These are phyloP conservation scores for Stomatorhinus walkeri DNA, from an alignment of 2,797 vertebrate genomes.

Conservation along the genomic window DNA sequence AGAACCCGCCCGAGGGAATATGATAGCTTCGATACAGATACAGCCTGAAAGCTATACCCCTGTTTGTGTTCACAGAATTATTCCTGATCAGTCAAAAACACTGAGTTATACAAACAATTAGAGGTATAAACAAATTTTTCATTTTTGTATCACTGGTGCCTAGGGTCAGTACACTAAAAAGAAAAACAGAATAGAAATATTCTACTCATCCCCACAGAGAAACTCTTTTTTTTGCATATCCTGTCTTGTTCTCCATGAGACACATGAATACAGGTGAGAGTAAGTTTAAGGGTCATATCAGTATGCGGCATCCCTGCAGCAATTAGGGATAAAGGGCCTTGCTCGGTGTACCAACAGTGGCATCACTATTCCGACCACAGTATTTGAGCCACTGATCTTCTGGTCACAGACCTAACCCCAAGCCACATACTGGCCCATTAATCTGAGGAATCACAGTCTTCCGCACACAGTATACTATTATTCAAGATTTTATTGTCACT, in stretches of 20 bases:
- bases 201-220: not conserved
- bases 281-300: not conserved
- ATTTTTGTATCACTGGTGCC: not conserved
- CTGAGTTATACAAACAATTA: not conserved
- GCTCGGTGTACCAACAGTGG: not conserved
- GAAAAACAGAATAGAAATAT: not conserved
- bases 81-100: conserved; percentile 7
- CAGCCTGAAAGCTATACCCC: not conserved
- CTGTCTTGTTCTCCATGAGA: not conserved
- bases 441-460: not conserved
- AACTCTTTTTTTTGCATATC: not conserved
- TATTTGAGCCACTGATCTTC: not conserved
- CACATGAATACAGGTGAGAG: not conserved
- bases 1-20: not conserved
- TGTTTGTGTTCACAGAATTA: not conserved
- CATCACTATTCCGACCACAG: not conserved
- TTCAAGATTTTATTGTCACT: conserved; percentile 42
- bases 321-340: not conserved
- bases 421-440: not conserved
- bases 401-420: not conserved
- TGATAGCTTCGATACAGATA: not conserved
- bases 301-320: not conserved
- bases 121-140: not conserved
- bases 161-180: not conserved
- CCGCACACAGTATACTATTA: not conserved